Percentiles rank a stretch among this genome's conserved stretches.
These are phyloP conservation scores for Microtus ochrogaster DNA, from an alignment of 2,113 vertebrate genomes.

Conservation along the genomic window DNA sequence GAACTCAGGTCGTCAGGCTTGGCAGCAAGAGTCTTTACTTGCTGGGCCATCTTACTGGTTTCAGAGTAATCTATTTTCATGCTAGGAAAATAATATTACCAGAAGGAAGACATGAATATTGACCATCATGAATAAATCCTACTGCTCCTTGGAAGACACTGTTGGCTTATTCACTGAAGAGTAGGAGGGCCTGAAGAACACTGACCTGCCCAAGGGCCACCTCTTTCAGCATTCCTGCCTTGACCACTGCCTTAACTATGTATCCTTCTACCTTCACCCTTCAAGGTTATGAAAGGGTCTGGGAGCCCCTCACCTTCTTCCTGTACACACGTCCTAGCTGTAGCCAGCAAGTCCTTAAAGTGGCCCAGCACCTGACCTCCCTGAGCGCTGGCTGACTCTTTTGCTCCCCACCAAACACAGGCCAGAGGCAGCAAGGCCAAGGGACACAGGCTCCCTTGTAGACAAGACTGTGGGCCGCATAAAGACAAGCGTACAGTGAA, in stretches of 20 bases:
- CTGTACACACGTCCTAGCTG: background rate
- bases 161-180: background rate
- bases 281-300: background rate
- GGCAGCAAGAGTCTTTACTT: background rate
- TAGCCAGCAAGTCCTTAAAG: accelerated
- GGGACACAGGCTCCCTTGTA: background rate
- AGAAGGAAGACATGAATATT: background rate
- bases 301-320: background rate
- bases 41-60: background rate
- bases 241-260: accelerated
- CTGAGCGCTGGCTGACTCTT: background rate
- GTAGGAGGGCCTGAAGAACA: accelerated
- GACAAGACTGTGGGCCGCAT: background rate
- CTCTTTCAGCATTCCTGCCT: accelerated
- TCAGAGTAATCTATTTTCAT: background rate
- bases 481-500: accelerated
- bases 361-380: background rate
- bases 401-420: background rate
- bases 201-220: accelerated
- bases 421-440: background rate
- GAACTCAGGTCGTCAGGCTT: background rate
- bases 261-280: background rate
- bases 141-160: accelerated
- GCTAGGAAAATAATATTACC: background rate
- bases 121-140: accelerated